Base-by-base conservation (phyloP, 2,113 vertebrate species). In the Glaucomys volans region DNA sequence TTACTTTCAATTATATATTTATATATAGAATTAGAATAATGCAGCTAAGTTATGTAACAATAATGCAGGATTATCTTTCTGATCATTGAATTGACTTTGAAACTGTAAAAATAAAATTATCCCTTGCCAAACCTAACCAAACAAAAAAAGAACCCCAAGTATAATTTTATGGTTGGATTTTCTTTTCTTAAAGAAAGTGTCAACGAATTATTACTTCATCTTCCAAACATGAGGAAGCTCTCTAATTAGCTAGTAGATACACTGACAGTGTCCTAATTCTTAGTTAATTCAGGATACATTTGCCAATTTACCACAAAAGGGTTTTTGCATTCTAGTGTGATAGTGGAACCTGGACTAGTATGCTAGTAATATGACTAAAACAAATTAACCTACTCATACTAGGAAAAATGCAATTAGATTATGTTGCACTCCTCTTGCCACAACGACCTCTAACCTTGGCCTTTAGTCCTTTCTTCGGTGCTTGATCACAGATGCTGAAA, bases 301-400 rank as follows among this genome's bases (percentile, higher is more conserved):
- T 62, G 32, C 44, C 1, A 5, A n/a, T 87, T 85, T 87, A 79
- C 52, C 91, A 35, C 75, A 30, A 76, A 85, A 62, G 1, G 2
- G 22, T 67, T 81, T 97, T 89, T 86, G 18, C 66, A 66, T 76
- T 96, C 32, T 76, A 47, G n/a, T 80, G 59, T 95, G n/a, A 47
- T 88, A 54, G 57, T 50, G 64, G 30, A 50, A 50, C 69, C 72
- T 92, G 57, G 54, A 72, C 20, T 72, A 66, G 59, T 80, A 86
- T 72, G 66, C 28, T 42, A 66, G 57, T 18, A 54, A 79, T 35
- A 37, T 5, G 26, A 69, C 26, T 32, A 30, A 92, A 84, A 30
- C 84, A 54, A 59, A 77, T 79, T 69, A 69, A 64, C 81, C 87
- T 90, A 57, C 74, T 95, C 37, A 86, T 12, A 42, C 8, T 8